A percentile compares a stretch with the other conserved stretches of the same genome.
These are phyloP conservation scores for Torymus aiolomorphi DNA, from an alignment of 2,888 invertebrate genomes.

Conservation along the genomic window DNA sequence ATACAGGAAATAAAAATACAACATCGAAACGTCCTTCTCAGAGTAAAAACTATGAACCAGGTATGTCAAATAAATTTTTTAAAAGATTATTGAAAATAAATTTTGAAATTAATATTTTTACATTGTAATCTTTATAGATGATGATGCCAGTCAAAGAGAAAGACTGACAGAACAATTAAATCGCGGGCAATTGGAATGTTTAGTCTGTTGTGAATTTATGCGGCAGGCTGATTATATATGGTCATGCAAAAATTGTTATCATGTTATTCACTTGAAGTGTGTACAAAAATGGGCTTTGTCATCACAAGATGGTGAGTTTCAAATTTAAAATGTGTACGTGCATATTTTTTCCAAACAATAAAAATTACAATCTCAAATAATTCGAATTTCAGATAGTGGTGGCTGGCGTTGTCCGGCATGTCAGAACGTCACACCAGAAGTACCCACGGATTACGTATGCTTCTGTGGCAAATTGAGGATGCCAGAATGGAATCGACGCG, in stretches of 20 bases:
- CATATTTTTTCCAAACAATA: too few relatives aligned
- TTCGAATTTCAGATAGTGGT: constrained; percentile 79
- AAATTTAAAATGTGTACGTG: too few relatives aligned
- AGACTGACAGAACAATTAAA: constrained; percentile 89
- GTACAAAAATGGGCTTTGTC: constrained; percentile 94
- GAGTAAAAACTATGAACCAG: constrained; percentile 63
- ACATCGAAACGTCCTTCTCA: constrained; percentile 60
- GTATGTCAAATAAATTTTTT: constrained; percentile 56
- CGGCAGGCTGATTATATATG: constrained; percentile 89
- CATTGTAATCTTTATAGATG: constrained; percentile 45
- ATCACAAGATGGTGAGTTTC: constrained; percentile 80
- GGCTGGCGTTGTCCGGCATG: constrained; percentile 98
- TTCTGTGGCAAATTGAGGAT: constrained; percentile 90
- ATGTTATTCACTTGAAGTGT: constrained; percentile 94
- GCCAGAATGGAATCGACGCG: constrained; percentile 86
- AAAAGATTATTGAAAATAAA: constrained; percentile 5
- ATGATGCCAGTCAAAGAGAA: constrained; percentile 86
- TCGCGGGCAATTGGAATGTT: constrained; percentile 90
- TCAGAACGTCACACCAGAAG: constrained; percentile 85
- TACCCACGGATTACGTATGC: constrained; percentile 90
- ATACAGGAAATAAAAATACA: constrained; percentile 76
- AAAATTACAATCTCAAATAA: too few relatives aligned
- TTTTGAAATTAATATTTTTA: neutral
- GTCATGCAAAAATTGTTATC: constrained; percentile 94
- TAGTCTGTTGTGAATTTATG: constrained; percentile 94